Evolutionary conservation across 2,888 invertebrate genomes (phyloP), one percentile per base, ranked within the genome.

Genomic region (Euzophera pinguis): DNA sequence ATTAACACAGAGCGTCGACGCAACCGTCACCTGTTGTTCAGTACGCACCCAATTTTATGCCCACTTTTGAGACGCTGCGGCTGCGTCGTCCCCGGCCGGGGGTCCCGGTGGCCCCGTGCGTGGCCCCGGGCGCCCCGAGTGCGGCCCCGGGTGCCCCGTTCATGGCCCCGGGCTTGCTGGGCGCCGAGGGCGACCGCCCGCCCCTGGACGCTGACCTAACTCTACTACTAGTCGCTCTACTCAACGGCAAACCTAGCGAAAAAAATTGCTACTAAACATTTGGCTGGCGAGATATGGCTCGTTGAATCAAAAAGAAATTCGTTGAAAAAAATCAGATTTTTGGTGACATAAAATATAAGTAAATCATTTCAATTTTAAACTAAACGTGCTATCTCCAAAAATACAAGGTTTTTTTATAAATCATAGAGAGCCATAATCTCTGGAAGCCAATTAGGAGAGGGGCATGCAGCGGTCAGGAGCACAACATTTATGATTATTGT

Each of bases 231-330:
- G 88, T 84, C 63, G 91, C 91, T 82, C 91, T 92, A 88, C 92
- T 92, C 86, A 92, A 93, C 89, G 92, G 91, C 84, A 92, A 92
- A 83, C 92, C 92, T 88, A 93, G 84, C 87, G 83, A 79, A 86
- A 75, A 87, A 84, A 79, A 67, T 69, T 65, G 71, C 74, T 73
- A 73, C 78, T 77, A 62, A 73, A 71, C 69, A 65, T 66, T 62
- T 69, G 71, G 69, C 75, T 73, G 59, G 47, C 65, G 76, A 80
- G 79, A 76, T 74, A 61, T 69, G 75, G 77, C 78, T 81, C 78
- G 66, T 13, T 8, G 14, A 9, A 17, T 16, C 10, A 3, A 39
- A 14, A 39, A 1, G n/a, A n/a, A n/a, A n/a, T n/a, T n/a, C n/a
- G n/a, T n/a, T n/a, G n/a, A n/a, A n/a, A n/a, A n/a, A n/a, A n/a